Base-by-base conservation (phyloP, 2,113 vertebrate genomes). In the Megaceryle maxima region DNA sequence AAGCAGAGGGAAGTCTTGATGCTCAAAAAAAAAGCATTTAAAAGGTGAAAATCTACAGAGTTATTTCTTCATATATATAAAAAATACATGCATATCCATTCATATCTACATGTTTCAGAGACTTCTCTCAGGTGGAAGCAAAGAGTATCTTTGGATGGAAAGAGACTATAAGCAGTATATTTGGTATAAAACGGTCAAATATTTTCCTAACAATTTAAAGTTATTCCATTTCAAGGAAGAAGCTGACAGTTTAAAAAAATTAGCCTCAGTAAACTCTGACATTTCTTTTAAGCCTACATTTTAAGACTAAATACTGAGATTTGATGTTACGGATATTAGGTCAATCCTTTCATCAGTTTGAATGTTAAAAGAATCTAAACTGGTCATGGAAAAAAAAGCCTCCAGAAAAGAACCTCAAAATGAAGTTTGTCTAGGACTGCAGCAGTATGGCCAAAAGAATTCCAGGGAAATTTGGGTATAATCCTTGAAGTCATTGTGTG, bases 301-400 rank as follows among this genome's bases (percentile, higher is more conserved):
- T 87, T 19, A 72, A 82, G 66, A 66, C 60, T 93, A 89, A 97
- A 87, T 78, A 91, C 69, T 68, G 68, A 87, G 81, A 84, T 79
- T 83, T 44, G 48, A 13, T 37, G 19, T 91, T 96, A 96, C 13
- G 94, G 79, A 80, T 92, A 51, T 87, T 48, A 70, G 70, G 37
- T 46, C 4, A 4, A 85, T 87, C 41, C 72, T 93, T 95, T 66
- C 15, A 56, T 94, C 67, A 56, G 75, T 68, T 72, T 89, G 63
- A 67, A 83, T 87, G 43, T 68, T 97, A 59, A 78, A 96, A 95
- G 73, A 94, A 79, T 89, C 88, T 87, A 43, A 62, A 92, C 93
- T 92, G 63, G 62, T 62, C 62, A 59, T 14, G 33, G 68, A 69
- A 73, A 79, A 73, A 75, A 76, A 80, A 80, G 24, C 59, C 59